Evolutionary conservation across 2,797 vertebrate genomes (phyloP).

Genomic region (Capromys pilorides): DNA sequence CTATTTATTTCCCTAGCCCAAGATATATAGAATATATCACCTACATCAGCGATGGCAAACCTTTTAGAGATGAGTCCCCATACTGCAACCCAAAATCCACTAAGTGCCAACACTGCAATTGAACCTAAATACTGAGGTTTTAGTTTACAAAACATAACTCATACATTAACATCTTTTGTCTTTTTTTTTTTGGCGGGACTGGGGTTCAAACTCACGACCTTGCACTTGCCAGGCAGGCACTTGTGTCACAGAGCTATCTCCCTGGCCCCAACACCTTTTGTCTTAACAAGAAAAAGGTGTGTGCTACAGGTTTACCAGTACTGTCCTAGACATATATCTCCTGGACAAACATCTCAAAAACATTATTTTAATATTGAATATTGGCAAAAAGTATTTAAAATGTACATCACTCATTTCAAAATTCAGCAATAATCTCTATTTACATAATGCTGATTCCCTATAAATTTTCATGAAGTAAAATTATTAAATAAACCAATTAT

Average conservation of each 20-base stretch:
- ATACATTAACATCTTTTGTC: neutral
- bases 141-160: neutral
- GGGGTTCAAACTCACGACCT: too few relatives aligned
- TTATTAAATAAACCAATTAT: slow-evolving; percentile 6
- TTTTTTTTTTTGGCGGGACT: too few relatives aligned
- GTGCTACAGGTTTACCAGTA: neutral
- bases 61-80: neutral
- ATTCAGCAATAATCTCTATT: neutral
- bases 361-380: neutral
- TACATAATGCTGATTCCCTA: neutral
- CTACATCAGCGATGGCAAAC: neutral
- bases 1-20: neutral
- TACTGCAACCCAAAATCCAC: neutral
- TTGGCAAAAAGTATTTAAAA: slow-evolving; percentile 8
- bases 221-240: too few relatives aligned
- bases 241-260: too few relatives aligned
- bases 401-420: neutral
- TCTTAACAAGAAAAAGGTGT: neutral
- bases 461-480: slow-evolving; percentile 37
- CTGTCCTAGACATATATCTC: neutral
- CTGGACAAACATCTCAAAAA: neutral
- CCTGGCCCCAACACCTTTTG: neutral
- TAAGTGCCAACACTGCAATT: neutral
- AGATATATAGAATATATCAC: neutral
- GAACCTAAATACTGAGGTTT: neutral